These are phyloP conservation scores for Asobara japonica DNA, from an alignment of 1,140 invertebrate species.

Conservation along the genomic window DNA sequence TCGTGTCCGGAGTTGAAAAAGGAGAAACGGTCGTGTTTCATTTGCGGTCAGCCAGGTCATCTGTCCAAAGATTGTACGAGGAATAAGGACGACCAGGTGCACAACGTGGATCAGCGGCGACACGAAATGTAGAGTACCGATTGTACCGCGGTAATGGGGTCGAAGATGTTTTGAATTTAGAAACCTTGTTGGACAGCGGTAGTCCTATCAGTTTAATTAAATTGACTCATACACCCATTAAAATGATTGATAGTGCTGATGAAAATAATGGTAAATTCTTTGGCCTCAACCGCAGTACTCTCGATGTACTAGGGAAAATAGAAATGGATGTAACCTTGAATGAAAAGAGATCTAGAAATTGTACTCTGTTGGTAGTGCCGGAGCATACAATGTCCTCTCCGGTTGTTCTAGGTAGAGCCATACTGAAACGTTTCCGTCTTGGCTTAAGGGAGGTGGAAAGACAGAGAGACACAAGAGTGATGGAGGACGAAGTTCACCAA, in stretches of 20 bases:
- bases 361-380: not conserved
- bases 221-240: not conserved
- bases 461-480: not conserved
- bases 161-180: not conserved
- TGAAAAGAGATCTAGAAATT: no score
- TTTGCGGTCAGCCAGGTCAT: no score
- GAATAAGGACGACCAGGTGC: no score
- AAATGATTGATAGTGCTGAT: not conserved
- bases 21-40: no score
- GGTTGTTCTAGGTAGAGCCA: not conserved
- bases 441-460: no score
- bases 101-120: not conserved
- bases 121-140: not conserved
- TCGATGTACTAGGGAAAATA: not conserved
- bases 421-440: not conserved
- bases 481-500: not conserved
- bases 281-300: not conserved
- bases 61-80: no score
- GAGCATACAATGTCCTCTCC: not conserved
- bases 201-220: not conserved
- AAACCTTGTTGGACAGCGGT: not conserved
- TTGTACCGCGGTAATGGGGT: not conserved
- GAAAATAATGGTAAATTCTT: not conserved
- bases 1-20: no score
- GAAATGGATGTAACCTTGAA: not conserved